A percentile compares a stretch with the other conserved stretches of the same genome.
phyloP scores from a whole-genome alignment of 1,140 invertebrate species.

The Bombus huntii region DNA sequence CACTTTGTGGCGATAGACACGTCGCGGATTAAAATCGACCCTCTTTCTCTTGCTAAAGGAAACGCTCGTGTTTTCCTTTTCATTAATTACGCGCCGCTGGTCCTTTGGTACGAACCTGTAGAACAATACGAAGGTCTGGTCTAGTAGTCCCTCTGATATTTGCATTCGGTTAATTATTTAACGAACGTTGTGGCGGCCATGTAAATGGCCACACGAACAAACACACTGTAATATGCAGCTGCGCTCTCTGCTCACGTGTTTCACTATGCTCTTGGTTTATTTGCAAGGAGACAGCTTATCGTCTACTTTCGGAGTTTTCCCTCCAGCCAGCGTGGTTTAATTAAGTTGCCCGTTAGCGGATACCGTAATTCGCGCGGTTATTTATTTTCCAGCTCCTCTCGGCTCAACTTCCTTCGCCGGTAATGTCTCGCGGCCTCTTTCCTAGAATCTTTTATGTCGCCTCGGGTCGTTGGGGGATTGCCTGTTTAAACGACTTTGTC shows the following conservation, averaged over 20 bases:
- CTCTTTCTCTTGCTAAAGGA: background rate
- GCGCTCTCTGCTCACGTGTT: background rate
- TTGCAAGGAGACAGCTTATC: slow-evolving; percentile 33
- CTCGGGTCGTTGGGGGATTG: slow-evolving; percentile 17
- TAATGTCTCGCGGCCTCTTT: slow-evolving; percentile 18
- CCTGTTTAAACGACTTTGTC: slow-evolving; percentile 16
- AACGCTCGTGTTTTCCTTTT: no score
- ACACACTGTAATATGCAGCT: slow-evolving; percentile 23
- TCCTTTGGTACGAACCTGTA: background rate
- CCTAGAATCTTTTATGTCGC: slow-evolving; percentile 9
- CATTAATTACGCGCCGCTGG: slow-evolving; percentile 1
- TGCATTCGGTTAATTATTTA: slow-evolving; percentile 40
- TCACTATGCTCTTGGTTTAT: background rate
- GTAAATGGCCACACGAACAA: slow-evolving; percentile 28
- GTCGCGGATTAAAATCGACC: slow-evolving; percentile 16
- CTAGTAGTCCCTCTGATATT: slow-evolving; percentile 7
- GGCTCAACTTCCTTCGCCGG: slow-evolving; percentile 1
- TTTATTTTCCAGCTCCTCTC: slow-evolving; percentile 14
- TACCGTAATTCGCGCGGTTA: slow-evolving; percentile 24
- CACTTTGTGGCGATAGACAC: slow-evolving; percentile 13
- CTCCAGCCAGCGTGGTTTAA: slow-evolving; percentile 9
- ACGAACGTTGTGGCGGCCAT: background rate
- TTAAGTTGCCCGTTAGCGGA: slow-evolving; percentile 34
- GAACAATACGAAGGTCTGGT: background rate
- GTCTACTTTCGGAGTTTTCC: slow-evolving; percentile 29